Base-by-base conservation (phyloP, 2,888 invertebrate species). In the Dendrolimus pini region DNA sequence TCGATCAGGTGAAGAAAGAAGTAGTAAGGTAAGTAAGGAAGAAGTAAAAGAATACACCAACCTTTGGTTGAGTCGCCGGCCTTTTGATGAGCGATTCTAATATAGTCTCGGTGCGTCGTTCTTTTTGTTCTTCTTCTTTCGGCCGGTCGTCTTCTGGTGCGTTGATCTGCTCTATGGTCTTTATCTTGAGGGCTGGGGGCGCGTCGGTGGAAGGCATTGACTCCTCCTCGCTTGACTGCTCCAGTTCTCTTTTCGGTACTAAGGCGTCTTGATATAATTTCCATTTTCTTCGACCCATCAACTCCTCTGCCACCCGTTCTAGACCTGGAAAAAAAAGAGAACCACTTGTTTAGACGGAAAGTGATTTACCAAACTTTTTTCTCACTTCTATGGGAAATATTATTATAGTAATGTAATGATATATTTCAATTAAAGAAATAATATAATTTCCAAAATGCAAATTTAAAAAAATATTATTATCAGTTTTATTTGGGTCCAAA, bases 251-350 rank as follows among this genome's bases (percentile, higher is more conserved):
- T 74, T 84, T 85, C 77, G 88, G 87, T 75, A 89, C 81, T 86
- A 92, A 86, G 74, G 92, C 91, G 93, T 96, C 96, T 94, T 96
- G 96, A 91, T 96, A 96, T 92, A 95, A 94, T 94, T 96, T 96
- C 96, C 97, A 97, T 96, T 95, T 96, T 95, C 96, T 95, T 93
- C 96, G 95, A 93, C 96, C 97, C 97, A 97, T 96, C 94, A 96
- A 96, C 95, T 96, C 96, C 93, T 97, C 96, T 93, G 96, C 96
- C 93, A 97, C 96, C 93, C 96, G 95, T 96, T 97, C 96, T 96
- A 97, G 94, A 94, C 96, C 97, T 97, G 91, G 59, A 93, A 84
- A 60, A 56, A 64, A 57, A 54, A 55, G 59, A 64, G 30, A 30
- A 6, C 30, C 3, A 30, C 30, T 1, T 30, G 30, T 30, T 30